Conservation (phyloP, 2,888 invertebrate species). For the Eugnorisma glareosa region DNA sequence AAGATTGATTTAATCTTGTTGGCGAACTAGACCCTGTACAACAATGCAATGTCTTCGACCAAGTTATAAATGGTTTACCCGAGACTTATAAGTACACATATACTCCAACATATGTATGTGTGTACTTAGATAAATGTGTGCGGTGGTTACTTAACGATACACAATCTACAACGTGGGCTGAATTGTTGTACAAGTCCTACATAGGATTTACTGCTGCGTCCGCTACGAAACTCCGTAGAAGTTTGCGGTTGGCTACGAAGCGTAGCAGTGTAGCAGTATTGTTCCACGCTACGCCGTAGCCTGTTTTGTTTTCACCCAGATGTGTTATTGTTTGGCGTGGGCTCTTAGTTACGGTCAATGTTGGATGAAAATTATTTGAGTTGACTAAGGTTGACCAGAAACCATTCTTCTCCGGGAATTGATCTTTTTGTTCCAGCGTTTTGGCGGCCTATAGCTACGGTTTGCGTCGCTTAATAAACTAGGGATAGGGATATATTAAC, state of each 20-base stretch:
- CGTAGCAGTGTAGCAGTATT: conserved; percentile 71
- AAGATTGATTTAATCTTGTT: conserved; percentile 46
- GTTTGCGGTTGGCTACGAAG: conserved; percentile 72
- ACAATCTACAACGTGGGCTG: conserved; percentile 71
- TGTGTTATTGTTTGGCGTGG: conserved; percentile 60
- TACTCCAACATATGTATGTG: conserved; percentile 38
- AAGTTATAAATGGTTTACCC: conserved; percentile 61
- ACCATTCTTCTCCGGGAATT: conserved; percentile 25
- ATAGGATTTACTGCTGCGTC: conserved; percentile 75
- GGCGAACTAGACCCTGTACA: conserved; percentile 32
- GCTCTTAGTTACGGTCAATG: conserved; percentile 48
- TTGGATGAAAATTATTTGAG: conserved; percentile 54
- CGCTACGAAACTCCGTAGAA: conserved; percentile 76
- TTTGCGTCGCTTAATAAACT: background rate
- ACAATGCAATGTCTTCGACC: conserved; percentile 52
- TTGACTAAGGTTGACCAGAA: conserved; percentile 14
- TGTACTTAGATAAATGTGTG: conserved; percentile 64
- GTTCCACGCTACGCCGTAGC: conserved; percentile 66
- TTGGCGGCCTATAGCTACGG: conserved; percentile 14
- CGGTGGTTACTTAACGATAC: conserved; percentile 73
- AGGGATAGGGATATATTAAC: background rate
- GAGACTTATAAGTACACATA: conserved; percentile 47
- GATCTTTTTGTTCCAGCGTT: conserved; percentile 34
- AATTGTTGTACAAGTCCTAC: conserved; percentile 73
- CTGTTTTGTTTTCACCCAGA: conserved; percentile 61